Evolutionary conservation across 2,888 invertebrate species (phyloP).

Genomic region (Anaspis maculata): DNA sequence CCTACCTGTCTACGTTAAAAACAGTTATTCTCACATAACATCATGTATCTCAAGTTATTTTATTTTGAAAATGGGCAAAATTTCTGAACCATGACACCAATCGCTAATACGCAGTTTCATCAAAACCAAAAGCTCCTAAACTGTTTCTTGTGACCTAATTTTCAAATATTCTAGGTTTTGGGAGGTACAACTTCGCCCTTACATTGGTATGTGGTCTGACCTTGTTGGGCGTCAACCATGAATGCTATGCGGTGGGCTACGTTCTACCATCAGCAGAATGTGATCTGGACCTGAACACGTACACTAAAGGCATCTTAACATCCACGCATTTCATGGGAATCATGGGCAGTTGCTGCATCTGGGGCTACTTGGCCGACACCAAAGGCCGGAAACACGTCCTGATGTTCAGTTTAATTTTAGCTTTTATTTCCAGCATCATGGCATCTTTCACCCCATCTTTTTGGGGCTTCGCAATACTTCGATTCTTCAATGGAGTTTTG

Average conservation of each 20-base stretch:
- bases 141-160: no score
- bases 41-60: no score
- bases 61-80: no score
- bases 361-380: slow-evolving; percentile 22
- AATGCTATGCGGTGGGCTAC: slow-evolving; percentile 18
- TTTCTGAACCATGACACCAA: no score
- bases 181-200: slow-evolving; percentile 19
- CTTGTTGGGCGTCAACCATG: slow-evolving; percentile 17
- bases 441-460: slow-evolving; percentile 16
- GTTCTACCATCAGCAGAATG: slow-evolving; percentile 19
- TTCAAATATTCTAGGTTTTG: no score
- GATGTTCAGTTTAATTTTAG: slow-evolving; percentile 14
- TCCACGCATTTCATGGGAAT: slow-evolving; percentile 18
- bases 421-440: slow-evolving; percentile 12
- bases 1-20: no score
- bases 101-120: no score
- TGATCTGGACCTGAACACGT: slow-evolving; percentile 17
- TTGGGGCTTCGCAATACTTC: slow-evolving; percentile 16
- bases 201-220: slow-evolving; percentile 17
- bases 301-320: slow-evolving; percentile 19
- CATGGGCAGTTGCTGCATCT: slow-evolving; percentile 16
- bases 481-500: slow-evolving; percentile 21
- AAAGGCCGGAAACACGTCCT: slow-evolving; percentile 18
- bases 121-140: no score
- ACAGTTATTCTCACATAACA: no score